Evolutionary conservation across 1,140 invertebrate genomes (phyloP).

Genomic region (Mylabris phalerata): DNA sequence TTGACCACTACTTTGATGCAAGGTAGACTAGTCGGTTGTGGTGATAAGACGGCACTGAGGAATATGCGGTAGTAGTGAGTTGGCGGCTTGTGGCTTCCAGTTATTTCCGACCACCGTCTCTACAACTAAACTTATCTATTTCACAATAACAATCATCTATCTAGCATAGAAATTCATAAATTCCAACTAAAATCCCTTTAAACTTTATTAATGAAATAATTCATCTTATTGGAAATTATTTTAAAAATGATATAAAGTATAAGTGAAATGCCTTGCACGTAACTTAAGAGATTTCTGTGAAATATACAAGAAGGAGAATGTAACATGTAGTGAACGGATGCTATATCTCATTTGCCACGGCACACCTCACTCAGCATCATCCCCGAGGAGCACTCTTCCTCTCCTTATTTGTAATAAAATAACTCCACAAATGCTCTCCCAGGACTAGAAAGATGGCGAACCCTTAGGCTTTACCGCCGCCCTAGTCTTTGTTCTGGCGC

Average conservation of each 20-base stretch:
- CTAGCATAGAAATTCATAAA: too few species aligned
- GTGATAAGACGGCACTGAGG: conserved; percentile 10
- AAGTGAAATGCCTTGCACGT: conserved; percentile 14
- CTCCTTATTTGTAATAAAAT: conserved; percentile 44
- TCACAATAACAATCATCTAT: too few species aligned
- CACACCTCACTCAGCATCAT: conserved; percentile 37
- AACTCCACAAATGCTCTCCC: conserved; percentile 41
- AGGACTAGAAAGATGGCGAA: conserved; percentile 37
- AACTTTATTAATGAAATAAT: too few species aligned
- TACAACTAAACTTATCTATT: too few species aligned
- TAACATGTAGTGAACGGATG: conserved; percentile 26
- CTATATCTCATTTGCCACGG: conserved; percentile 36
- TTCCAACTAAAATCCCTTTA: too few species aligned
- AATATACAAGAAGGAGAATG: conserved; percentile 20
- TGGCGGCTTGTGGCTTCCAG: neutral
- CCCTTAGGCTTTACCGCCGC: conserved; percentile 25
- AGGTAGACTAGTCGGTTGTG: neutral
- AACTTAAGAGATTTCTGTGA: conserved; percentile 25
- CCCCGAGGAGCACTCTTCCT: conserved; percentile 36
- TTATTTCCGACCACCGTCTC: too few species aligned
- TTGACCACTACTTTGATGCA: neutral
- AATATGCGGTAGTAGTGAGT: conserved; percentile 8
- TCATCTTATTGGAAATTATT: too few species aligned
- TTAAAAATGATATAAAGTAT: neutral
- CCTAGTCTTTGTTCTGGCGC: conserved; percentile 28